Percentiles rank a stretch among this genome's conserved stretches.
These are phyloP conservation scores for Phyllostomus hastatus DNA, from an alignment of 2,113 vertebrate species.

Conservation along the genomic window DNA sequence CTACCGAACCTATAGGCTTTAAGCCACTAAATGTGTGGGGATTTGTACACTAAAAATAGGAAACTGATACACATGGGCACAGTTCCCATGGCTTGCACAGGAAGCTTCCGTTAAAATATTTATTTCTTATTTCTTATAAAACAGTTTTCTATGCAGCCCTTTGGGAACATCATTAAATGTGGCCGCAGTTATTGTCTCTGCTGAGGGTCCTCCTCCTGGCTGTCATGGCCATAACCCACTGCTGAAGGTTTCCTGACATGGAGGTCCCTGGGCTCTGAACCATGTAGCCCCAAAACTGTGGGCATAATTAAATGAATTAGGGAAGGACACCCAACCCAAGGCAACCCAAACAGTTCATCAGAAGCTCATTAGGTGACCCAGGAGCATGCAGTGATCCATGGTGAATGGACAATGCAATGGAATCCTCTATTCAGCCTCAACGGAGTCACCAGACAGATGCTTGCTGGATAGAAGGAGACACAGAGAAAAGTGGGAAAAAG, in stretches of 20 bases:
- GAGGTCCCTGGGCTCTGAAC: background rate
- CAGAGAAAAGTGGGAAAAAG: background rate
- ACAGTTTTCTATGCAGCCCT: background rate
- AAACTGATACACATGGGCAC: background rate
- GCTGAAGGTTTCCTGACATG: background rate
- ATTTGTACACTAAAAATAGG: background rate
- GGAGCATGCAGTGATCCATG: background rate
- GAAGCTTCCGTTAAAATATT: background rate
- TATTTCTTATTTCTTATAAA: background rate
- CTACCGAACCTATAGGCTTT: background rate
- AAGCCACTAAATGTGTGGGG: background rate
- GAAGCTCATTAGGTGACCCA: background rate
- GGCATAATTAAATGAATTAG: background rate
- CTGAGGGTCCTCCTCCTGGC: background rate
- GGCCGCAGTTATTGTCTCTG: background rate
- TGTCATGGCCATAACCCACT: background rate
- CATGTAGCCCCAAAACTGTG: background rate
- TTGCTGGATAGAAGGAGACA: background rate
- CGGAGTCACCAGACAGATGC: background rate
- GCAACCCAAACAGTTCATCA: background rate
- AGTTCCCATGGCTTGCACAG: background rate
- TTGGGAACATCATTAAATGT: background rate
- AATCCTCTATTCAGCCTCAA: background rate
- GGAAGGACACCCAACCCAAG: background rate
- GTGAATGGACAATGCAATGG: background rate